Evolutionary conservation across 2,797 vertebrate genomes (phyloP), one percentile per base, ranked within the genome.

Genomic region (Rousettus madagascariensis): DNA sequence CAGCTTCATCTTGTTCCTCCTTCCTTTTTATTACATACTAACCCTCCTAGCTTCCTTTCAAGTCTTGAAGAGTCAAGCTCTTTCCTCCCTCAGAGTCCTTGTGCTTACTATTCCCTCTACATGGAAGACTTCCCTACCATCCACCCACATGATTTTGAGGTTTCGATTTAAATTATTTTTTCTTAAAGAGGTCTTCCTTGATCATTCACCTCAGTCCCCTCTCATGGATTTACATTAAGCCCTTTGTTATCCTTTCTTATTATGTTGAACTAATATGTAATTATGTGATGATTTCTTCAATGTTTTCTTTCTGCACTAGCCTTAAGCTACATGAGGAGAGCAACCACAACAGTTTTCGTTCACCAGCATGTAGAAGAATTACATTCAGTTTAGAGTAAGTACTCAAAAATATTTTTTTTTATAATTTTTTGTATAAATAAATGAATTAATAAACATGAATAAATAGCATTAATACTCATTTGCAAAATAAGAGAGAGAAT

Each of bases 111-210:
- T 74, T 66, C 9, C 33, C 28, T 86, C n/a, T 24, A 11, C 63
- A 33, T 43, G 65, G 38, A 80, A 95, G n/a, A 79, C 15, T 71
- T 74, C n/a, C 8, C 26, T 0, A 4, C 28, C 10, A 49, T 41
- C 57, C 41, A 59, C 22, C 41, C 26, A 49, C 17, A 13, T 43
- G 33, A 71, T 30, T 88, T 55, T 63, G 38, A 71, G 55, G 26
- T 89, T 84, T 89, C 36, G 49, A 55, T 53, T 83, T 78, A 55
- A 95, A 69, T 57, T 68, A 12, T 72, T 72, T 71, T 71, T 89
- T 89, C n/a, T 57, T 51, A 78, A 55, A 92, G 65, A 89, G 8
- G 2, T 65, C 46, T 85, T 63, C 6, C 38, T 55, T 85, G 36
- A 69, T 55, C n/a, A 26, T 38, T 13, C 8, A 43, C 13, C 66